Percentiles rank a stretch among this genome's conserved stretches.
phyloP scores from a whole-genome alignment of 2,888 invertebrate species.

The Torymus tubicola region DNA sequence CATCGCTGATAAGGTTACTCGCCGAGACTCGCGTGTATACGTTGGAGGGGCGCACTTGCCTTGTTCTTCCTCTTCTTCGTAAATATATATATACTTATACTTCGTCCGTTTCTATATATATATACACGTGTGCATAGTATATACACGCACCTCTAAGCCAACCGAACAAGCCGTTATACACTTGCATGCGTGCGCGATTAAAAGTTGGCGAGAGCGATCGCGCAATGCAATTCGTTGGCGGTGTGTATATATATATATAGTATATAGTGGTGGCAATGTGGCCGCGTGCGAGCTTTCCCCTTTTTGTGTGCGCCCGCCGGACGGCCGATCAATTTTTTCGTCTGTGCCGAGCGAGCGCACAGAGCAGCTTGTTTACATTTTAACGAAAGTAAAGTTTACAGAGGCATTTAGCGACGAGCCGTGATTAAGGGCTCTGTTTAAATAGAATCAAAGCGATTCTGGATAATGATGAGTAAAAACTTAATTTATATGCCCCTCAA shows the following conservation, averaged over 20 bases:
- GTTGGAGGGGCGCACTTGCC: slow-evolving; percentile 53
- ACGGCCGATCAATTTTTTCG: slow-evolving; percentile 33
- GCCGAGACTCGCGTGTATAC: slow-evolving; percentile 66
- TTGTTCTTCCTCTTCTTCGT: too few relatives aligned
- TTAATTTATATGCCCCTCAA: slow-evolving; percentile 32
- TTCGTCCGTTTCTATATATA: background rate
- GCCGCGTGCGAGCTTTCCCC: slow-evolving; percentile 7
- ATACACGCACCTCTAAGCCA: slow-evolving; percentile 46
- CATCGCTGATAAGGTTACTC: slow-evolving; percentile 69
- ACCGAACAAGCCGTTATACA: too few relatives aligned
- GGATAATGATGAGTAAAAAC: slow-evolving; percentile 24
- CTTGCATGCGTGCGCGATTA: slow-evolving; percentile 50
- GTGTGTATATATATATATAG: too few relatives aligned
- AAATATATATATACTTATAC: too few relatives aligned
- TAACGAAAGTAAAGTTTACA: slow-evolving; percentile 31
- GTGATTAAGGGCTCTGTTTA: slow-evolving; percentile 39
- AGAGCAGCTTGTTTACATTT: slow-evolving; percentile 26
- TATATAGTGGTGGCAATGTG: too few relatives aligned
- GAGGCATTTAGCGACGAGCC: slow-evolving; percentile 26
- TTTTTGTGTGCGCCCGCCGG: slow-evolving; percentile 1
- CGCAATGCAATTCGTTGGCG: slow-evolving; percentile 24
- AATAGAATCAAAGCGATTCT: slow-evolving; percentile 35
- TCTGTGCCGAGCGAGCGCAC: background rate
- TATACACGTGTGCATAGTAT: slow-evolving; percentile 53
- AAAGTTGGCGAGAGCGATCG: slow-evolving; percentile 28